A percentile compares a stretch with the other conserved stretches of the same genome.
These are phyloP conservation scores for Conops quadrifasciatus DNA, from an alignment of 2,888 invertebrate species.

Conservation along the genomic window DNA sequence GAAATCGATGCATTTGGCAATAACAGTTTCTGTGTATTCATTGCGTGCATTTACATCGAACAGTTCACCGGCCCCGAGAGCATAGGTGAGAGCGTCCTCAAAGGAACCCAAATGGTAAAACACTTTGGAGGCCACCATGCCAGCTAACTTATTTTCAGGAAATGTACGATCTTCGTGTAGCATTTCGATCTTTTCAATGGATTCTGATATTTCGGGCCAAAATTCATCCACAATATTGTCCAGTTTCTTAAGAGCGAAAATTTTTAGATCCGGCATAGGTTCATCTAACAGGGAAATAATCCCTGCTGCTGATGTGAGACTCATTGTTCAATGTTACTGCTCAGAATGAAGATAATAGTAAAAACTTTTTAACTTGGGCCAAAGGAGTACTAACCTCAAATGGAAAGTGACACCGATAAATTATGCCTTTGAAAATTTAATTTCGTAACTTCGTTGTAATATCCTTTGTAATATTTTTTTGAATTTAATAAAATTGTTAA, in stretches of 20 bases:
- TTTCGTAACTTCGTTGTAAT: no score
- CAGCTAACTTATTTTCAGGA: constrained; percentile 90
- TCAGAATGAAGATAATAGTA: not conserved
- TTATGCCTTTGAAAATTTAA: no score
- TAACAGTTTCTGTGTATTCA: constrained; percentile 96
- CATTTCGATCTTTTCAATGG: constrained; percentile 96
- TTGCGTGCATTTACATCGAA: constrained; percentile 94
- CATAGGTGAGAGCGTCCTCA: constrained; percentile 96
- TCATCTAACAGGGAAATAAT: constrained; percentile 96
- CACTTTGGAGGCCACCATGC: constrained; percentile 97
- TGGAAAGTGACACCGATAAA: no score
- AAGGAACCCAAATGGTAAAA: constrained; percentile 98
- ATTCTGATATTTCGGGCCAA: constrained; percentile 99
- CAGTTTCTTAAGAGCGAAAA: constrained; percentile 91
- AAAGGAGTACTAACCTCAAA: no score
- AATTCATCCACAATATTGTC: constrained; percentile 96
- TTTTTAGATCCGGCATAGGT: constrained; percentile 90
- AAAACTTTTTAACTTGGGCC: not conserved
- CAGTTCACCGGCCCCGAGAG: constrained; percentile 91
- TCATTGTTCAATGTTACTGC: constrained; percentile 59
- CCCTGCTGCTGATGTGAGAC: constrained; percentile 78
- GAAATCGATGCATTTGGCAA: constrained; percentile 97
- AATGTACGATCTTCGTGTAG: constrained; percentile 92
- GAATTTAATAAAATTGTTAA: no score
- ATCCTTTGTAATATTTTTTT: no score